Evolutionary conservation across 2,113 vertebrate species (phyloP).

Genomic region (Eurystomus gularis): DNA sequence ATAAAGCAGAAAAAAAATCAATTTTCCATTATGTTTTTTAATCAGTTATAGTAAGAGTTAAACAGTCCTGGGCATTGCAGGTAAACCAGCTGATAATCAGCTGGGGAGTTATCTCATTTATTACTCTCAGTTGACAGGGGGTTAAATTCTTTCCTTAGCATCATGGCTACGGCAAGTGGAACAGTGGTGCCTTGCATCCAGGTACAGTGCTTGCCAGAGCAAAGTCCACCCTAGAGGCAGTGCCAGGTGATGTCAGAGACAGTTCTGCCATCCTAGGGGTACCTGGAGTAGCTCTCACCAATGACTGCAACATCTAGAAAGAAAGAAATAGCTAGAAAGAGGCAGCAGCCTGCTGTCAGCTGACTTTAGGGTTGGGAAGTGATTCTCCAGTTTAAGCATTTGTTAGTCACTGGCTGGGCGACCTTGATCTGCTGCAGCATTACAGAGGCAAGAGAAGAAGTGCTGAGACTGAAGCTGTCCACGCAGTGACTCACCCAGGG

Average conservation of each 20-base stretch:
- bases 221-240: background rate
- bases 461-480: background rate
- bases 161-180: background rate
- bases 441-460: background rate
- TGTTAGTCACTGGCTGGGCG: background rate
- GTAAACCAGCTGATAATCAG: constrained; percentile 52
- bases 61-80: background rate
- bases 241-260: background rate
- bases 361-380: background rate
- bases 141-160: background rate
- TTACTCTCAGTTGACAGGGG: background rate
- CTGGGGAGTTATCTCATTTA: constrained; percentile 36
- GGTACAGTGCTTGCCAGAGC: background rate
- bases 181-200: background rate
- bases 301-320: background rate
- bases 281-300: background rate
- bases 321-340: background rate
- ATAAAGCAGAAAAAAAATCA: constrained; percentile 58
- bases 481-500: background rate
- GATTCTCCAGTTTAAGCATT: background rate
- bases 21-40: constrained; percentile 75
- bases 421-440: background rate
- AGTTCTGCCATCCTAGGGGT: background rate
- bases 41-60: constrained; percentile 48
- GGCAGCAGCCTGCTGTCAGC: background rate